phyloP scores from a whole-genome alignment of 2,797 vertebrate genomes.

The Labeo calbasu region DNA sequence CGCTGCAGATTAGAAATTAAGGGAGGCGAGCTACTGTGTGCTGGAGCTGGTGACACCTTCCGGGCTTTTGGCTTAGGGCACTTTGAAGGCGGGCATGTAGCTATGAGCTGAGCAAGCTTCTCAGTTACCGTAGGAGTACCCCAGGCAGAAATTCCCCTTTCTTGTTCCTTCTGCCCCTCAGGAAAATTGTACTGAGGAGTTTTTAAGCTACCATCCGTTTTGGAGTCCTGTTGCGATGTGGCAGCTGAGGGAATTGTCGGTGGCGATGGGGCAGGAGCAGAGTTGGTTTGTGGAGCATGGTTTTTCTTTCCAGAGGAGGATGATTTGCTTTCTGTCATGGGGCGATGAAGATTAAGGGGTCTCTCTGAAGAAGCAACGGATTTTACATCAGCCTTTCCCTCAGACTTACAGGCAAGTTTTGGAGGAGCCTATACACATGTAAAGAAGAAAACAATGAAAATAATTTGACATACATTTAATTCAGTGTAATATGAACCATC shows the following conservation, averaged over 20 bases:
- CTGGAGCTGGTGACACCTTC: constrained; percentile 70
- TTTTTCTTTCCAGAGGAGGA: constrained; percentile 80
- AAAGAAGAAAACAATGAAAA: constrained; percentile 16
- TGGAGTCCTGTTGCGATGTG: constrained; percentile 71
- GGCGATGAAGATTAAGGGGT: constrained; percentile 79
- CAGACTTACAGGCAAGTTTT: constrained; percentile 80
- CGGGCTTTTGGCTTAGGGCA: constrained; percentile 88
- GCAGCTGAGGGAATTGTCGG: constrained; percentile 68
- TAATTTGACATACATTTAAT: not conserved
- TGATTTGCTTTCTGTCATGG: constrained; percentile 74
- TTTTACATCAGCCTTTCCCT: constrained; percentile 77
- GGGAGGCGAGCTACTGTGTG: constrained; percentile 75
- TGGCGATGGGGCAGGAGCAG: constrained; percentile 57
- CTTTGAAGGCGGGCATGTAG: constrained; percentile 94
- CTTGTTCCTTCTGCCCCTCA: constrained; percentile 80
- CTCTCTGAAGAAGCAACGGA: constrained; percentile 70
- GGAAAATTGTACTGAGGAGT: constrained; percentile 72
- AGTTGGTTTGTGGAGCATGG: constrained; percentile 66
- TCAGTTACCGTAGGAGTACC: constrained; percentile 92
- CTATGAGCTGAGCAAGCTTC: constrained; percentile 95
- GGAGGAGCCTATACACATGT: constrained; percentile 71
- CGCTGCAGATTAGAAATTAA: constrained; percentile 82
- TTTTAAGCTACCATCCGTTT: constrained; percentile 71
- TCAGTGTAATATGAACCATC: constrained; percentile 8
- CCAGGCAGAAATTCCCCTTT: constrained; percentile 85